These are phyloP conservation scores for Podocnemis expansa DNA, from an alignment of 2,113 vertebrate species.

Conservation along the genomic window DNA sequence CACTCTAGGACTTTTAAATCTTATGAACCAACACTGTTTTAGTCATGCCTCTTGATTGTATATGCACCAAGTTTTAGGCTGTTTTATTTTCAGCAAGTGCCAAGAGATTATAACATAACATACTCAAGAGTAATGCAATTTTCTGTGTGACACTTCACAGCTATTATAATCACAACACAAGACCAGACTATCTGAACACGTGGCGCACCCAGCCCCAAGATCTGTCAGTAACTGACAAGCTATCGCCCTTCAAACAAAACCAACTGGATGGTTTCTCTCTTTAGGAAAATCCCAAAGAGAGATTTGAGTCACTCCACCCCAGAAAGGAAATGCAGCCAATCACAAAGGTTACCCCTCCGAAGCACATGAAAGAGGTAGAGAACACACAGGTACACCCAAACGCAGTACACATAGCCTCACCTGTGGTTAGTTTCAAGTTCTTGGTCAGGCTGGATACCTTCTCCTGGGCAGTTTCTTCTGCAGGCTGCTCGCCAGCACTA, in stretches of 20 bases:
- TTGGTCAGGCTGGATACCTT: slow-evolving; percentile 77
- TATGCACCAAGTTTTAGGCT: neutral
- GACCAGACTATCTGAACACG: neutral
- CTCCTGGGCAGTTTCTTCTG: slow-evolving; percentile 75
- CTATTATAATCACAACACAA: neutral
- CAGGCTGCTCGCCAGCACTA: slow-evolving; percentile 77
- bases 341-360: neutral
- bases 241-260: neutral
- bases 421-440: slow-evolving; percentile 77
- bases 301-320: neutral
- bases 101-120: fast-evolving
- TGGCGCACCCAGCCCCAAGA: neutral
- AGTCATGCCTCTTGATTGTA: neutral
- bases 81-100: neutral
- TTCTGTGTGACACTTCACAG: neutral
- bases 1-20: neutral
- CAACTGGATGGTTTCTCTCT: neutral
- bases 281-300: neutral
- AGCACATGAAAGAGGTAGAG: neutral
- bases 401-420: slow-evolving; percentile 61
- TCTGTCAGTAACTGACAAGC: neutral
- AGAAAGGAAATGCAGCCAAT: neutral
- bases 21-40: neutral
- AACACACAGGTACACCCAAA: neutral
- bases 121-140: neutral